A percentile compares a stretch with the other conserved stretches of the same genome.
phyloP scores from a whole-genome alignment of 2,888 invertebrate genomes.

The Troglohyphantes excavatus region DNA sequence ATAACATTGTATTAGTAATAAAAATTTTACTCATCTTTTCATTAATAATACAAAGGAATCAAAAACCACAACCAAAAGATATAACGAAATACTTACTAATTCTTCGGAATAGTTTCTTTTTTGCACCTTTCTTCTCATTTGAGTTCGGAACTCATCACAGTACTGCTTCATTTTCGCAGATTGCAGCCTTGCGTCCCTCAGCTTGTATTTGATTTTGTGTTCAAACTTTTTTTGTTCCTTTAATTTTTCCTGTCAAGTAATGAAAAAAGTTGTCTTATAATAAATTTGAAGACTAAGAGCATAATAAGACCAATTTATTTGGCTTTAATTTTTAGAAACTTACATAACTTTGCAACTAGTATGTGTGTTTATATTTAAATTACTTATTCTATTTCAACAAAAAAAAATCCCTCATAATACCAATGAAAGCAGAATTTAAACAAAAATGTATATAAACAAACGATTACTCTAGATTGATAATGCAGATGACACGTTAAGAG shows the following conservation, averaged over 20 bases:
- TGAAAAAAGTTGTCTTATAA: background rate
- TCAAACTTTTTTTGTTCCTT: constrained; percentile 38
- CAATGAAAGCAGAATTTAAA: background rate
- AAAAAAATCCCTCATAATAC: background rate
- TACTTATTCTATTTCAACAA: too few species aligned
- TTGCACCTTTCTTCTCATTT: constrained; percentile 61
- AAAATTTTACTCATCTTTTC: too few species aligned
- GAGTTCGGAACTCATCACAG: constrained; percentile 60
- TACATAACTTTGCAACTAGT: too few species aligned
- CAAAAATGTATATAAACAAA: background rate
- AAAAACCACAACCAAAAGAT: too few species aligned
- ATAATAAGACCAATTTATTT: too few species aligned
- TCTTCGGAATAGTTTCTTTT: constrained; percentile 69
- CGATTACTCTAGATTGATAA: too few species aligned
- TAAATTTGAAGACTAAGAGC: background rate
- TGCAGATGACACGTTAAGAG: too few species aligned
- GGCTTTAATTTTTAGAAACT: too few species aligned
- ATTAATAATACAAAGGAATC: too few species aligned
- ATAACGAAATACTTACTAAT: constrained; percentile 35
- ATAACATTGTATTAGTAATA: too few species aligned
- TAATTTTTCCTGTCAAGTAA: constrained; percentile 13
- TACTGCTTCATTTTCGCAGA: constrained; percentile 67
- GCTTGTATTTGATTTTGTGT: constrained; percentile 44
- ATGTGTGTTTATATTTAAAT: too few species aligned
- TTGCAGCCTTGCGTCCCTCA: constrained; percentile 63